A percentile compares a stretch with the other conserved stretches of the same genome.
These are phyloP conservation scores for Numenius arquata DNA, from an alignment of 2,113 vertebrate species.

Conservation along the genomic window DNA sequence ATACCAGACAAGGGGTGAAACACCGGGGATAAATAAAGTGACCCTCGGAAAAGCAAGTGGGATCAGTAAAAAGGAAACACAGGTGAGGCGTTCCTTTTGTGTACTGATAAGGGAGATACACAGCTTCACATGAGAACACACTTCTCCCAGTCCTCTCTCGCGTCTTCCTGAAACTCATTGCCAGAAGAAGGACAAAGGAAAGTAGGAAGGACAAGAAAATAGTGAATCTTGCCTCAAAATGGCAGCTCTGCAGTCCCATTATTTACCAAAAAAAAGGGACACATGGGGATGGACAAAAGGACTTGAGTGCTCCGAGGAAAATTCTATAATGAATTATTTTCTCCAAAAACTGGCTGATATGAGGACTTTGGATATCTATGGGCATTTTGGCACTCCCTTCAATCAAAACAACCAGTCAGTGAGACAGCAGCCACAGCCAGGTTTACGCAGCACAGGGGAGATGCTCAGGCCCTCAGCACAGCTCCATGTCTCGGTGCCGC, in stretches of 20 bases:
- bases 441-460: not conserved
- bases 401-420: not conserved
- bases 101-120: rapidly evolving
- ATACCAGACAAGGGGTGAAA: not conserved
- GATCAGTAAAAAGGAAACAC: not conserved
- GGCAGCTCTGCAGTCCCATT: not conserved
- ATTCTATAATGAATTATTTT: not conserved
- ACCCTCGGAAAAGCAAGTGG: not conserved
- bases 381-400: not conserved
- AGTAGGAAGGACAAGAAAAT: not conserved
- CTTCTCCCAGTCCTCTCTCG: not conserved
- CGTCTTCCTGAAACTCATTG: not conserved
- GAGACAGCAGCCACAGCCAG: not conserved
- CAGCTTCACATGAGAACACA: not conserved
- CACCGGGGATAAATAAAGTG: not conserved
- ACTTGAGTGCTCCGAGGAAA: not conserved
- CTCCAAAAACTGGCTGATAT: not conserved
- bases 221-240: not conserved
- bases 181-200: not conserved
- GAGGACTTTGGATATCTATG: not conserved
- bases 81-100: not conserved
- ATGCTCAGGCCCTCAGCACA: not conserved
- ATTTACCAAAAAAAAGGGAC: not conserved
- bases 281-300: not conserved
- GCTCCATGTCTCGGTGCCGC: not conserved